Evolutionary conservation across 2,113 vertebrate genomes (phyloP).

Genomic region (Eudorcas thomsonii): DNA sequence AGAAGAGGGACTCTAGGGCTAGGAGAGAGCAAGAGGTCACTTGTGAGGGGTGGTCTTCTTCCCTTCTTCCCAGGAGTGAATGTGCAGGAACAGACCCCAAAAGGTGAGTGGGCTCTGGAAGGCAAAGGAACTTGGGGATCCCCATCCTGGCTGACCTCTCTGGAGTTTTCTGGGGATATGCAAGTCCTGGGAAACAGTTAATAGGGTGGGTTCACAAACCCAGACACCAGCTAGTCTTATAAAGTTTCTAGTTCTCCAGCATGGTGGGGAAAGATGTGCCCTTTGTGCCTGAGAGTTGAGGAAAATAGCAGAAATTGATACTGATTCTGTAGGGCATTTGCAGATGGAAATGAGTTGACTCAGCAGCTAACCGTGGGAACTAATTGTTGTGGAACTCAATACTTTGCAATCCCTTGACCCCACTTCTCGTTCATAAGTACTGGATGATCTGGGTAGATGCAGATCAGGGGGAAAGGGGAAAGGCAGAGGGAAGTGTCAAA

Average conservation of each 20-base stretch:
- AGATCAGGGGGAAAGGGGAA: background rate
- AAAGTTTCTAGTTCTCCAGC: background rate
- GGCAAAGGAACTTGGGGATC: background rate
- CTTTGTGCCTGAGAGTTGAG: background rate
- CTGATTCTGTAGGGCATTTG: background rate
- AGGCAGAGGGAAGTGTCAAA: background rate
- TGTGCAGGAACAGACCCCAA: background rate
- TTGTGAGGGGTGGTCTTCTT: background rate
- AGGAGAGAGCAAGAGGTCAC: background rate
- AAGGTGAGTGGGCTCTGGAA: background rate
- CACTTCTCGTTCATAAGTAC: rapidly evolving
- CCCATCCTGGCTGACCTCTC: background rate
- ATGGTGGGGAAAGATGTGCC: background rate
- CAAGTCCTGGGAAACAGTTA: background rate
- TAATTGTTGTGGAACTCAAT: no score
- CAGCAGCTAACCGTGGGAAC: background rate
- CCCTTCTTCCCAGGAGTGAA: background rate
- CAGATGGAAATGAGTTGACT: background rate
- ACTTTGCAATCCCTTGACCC: background rate
- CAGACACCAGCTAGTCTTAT: background rate
- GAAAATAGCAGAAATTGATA: background rate
- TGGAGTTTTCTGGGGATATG: background rate
- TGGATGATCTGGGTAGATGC: background rate
- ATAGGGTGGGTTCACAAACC: background rate
- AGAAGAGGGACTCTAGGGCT: background rate